These are phyloP conservation scores for Diplosoma virens DNA, from an alignment of 23 tunicate genomes.

Conservation along the genomic window DNA sequence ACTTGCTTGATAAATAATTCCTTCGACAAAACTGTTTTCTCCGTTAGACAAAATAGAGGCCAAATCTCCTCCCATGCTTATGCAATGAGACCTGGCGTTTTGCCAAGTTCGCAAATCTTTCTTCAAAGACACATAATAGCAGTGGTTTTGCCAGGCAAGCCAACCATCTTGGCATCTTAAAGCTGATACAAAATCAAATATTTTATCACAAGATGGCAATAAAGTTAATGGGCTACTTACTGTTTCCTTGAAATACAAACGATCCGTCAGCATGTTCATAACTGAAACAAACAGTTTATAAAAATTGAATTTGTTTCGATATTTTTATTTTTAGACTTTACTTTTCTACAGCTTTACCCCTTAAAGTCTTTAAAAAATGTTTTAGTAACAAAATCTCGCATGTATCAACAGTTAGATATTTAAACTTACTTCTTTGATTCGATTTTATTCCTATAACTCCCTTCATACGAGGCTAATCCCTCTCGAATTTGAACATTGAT, in stretches of 20 bases:
- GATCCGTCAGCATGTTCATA: conserved; percentile 25
- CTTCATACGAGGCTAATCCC: conserved; percentile 41
- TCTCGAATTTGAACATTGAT: conserved; percentile 22
- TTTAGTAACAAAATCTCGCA: not conserved
- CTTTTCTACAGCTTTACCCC: too few relatives aligned
- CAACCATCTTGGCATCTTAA: conserved; percentile 68
- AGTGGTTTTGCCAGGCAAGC: conserved; percentile 73
- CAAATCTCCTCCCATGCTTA: conserved; percentile 59
- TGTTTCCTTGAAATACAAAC: conserved; percentile 42
- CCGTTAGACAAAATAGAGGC: conserved; percentile 49
- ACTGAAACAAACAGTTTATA: not conserved
- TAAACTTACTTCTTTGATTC: conserved; percentile 60
- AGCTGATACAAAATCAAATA: conserved; percentile 28
- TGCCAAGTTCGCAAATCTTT: conserved; percentile 51
- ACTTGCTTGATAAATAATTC: conserved; percentile 48
- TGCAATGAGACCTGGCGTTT: conserved; percentile 60
- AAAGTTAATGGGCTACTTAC: conserved; percentile 22
- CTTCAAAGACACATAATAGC: conserved; percentile 58
- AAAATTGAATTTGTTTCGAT: not conserved
- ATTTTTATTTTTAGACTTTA: too few relatives aligned
- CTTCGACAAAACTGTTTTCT: conserved; percentile 65
- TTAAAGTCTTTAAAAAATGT: not conserved
- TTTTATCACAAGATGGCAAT: not conserved
- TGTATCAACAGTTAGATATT: not conserved
- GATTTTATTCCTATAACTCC: conserved; percentile 44